These are phyloP conservation scores for Phataginus tetradactyla DNA, from an alignment of 2,797 vertebrate genomes.

Conservation along the genomic window DNA sequence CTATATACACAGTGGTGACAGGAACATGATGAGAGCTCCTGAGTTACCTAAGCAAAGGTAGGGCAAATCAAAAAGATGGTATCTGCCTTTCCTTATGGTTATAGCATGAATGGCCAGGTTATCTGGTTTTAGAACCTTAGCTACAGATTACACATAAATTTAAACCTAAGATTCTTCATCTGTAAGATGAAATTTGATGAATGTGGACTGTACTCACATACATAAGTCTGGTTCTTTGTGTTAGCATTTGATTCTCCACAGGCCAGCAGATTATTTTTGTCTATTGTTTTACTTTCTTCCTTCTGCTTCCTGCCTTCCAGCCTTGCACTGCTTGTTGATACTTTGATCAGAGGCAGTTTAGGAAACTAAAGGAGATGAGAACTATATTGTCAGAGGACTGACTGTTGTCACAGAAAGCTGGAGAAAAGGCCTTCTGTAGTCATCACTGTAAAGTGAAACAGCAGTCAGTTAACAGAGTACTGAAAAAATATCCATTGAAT, in stretches of 20 bases:
- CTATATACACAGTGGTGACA: not conserved
- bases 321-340: constrained; percentile 62
- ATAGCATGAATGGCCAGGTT: not conserved
- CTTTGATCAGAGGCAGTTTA: constrained; percentile 55
- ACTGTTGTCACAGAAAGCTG: not conserved
- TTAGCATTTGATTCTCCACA: constrained; percentile 72
- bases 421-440: constrained; percentile 5
- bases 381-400: not conserved
- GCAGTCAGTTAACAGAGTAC: not conserved
- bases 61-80: not conserved
- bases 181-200: not conserved
- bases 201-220: not conserved
- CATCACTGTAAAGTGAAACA: not conserved
- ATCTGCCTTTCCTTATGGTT: not conserved
- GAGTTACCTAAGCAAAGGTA: not conserved
- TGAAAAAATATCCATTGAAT: not conserved
- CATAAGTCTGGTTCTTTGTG: not conserved
- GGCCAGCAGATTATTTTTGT: constrained; percentile 62
- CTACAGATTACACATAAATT: constrained; percentile 6
- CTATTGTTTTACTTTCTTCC: constrained; percentile 71
- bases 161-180: constrained; percentile 27
- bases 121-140: constrained; percentile 42
- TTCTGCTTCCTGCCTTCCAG: constrained; percentile 68
- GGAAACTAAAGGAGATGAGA: constrained; percentile 3
- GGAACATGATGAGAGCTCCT: not conserved